phyloP scores from a whole-genome alignment of 2,888 invertebrate genomes.

The Caenorhabditis virilis region DNA sequence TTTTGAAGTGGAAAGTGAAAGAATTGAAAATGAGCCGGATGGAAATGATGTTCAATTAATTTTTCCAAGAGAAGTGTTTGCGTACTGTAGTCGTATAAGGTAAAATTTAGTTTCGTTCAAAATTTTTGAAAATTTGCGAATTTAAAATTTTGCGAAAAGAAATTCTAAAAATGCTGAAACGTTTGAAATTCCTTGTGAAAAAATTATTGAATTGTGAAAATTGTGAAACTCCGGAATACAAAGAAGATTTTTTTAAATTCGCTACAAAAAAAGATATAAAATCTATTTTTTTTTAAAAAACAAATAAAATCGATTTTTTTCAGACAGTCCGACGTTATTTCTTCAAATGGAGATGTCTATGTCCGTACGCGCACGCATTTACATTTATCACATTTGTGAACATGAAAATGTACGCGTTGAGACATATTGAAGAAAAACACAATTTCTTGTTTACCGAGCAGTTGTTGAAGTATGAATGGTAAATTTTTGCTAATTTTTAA shows the following conservation, averaged over 20 bases:
- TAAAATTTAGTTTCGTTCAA: too few species aligned
- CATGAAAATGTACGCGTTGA: constrained; percentile 18
- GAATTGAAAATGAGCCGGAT: background rate
- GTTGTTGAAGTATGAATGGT: constrained; percentile 26
- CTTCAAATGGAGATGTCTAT: constrained; percentile 27
- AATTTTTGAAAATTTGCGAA: too few species aligned
- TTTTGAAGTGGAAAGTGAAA: background rate
- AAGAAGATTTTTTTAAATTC: too few species aligned
- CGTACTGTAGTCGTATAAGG: constrained; percentile 12
- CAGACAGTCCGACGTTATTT: constrained; percentile 6
- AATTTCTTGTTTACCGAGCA: constrained; percentile 12
- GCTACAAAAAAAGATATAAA: too few species aligned
- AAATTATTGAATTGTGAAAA: too few species aligned
- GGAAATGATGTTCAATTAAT: constrained; percentile 5
- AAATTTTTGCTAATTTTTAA: background rate
- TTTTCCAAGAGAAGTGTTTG: constrained; percentile 12
- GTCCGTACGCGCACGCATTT: constrained; percentile 7
- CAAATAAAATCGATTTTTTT: background rate
- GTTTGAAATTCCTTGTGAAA: too few species aligned
- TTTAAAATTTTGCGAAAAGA: too few species aligned
- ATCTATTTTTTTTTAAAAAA: background rate
- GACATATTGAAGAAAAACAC: constrained; percentile 24
- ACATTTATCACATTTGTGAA: constrained; percentile 17
- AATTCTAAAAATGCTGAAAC: too few species aligned
- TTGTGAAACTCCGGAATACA: too few species aligned